phyloP scores from a whole-genome alignment of 37 sponge, comb jelly and placozoan species.

The Ianthella basta region DNA sequence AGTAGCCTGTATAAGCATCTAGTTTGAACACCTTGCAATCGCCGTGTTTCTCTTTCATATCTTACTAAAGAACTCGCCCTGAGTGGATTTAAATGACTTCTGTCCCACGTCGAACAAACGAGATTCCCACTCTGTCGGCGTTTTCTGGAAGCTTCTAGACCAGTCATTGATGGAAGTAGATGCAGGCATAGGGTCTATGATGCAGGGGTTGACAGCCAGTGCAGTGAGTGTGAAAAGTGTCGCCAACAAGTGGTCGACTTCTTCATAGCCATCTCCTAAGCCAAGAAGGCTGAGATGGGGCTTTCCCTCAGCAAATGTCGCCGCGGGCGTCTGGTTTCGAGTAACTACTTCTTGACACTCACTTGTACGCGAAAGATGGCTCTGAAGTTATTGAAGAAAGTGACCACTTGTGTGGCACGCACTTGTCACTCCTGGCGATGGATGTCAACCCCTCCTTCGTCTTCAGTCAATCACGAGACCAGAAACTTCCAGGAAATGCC shows the following conservation, averaged over 20 bases:
- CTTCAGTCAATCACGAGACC: not conserved
- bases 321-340: too few relatives aligned
- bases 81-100: not conserved
- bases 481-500: not conserved
- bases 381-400: too few relatives aligned
- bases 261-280: too few relatives aligned
- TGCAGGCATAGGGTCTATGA: too few relatives aligned
- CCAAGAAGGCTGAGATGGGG: too few relatives aligned
- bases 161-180: not conserved
- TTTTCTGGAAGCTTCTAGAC: not conserved
- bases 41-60: not conserved
- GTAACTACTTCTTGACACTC: too few relatives aligned
- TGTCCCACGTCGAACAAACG: not conserved
- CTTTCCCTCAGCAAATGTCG: too few relatives aligned
- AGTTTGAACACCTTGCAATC: not conserved
- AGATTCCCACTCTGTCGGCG: not conserved
- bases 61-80: not conserved
- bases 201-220: not conserved
- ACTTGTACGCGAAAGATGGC: too few relatives aligned
- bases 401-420: too few relatives aligned
- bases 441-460: not conserved
- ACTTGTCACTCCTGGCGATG: too few relatives aligned
- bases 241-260: too few relatives aligned
- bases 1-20: not conserved
- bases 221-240: too few relatives aligned